Evolutionary conservation across 2,113 vertebrate genomes (phyloP).

Genomic region (Callorhinus ursinus): DNA sequence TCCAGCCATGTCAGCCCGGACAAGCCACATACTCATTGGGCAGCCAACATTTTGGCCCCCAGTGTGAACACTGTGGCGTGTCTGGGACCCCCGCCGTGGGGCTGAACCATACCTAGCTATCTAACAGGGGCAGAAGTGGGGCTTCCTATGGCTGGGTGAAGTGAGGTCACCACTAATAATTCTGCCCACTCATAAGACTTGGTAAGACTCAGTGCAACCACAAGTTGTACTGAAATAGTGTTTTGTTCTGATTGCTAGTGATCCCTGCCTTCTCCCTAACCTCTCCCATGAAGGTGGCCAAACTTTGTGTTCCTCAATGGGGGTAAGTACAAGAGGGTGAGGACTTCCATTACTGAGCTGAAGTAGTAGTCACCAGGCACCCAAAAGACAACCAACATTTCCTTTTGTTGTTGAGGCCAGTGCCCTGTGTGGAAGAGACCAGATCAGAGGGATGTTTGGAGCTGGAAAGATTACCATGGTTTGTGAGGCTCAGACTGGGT

Average conservation of each 20-base stretch:
- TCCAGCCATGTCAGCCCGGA: not conserved
- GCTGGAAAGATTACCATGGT: not conserved
- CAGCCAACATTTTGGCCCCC: not conserved
- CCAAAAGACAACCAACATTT: not conserved
- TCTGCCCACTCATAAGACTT: not conserved
- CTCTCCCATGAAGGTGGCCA: not conserved
- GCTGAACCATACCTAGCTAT: not conserved
- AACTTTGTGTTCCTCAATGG: not conserved
- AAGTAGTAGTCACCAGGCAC: not conserved
- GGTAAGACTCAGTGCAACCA: not conserved
- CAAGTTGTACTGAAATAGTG: not conserved
- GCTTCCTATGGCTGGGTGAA: not conserved
- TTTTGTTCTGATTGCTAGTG: not conserved
- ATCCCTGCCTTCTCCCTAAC: not conserved
- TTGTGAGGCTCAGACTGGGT: conserved; percentile 86
- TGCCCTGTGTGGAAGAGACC: not conserved
- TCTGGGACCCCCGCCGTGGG: not conserved
- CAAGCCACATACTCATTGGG: no score
- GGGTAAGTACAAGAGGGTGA: not conserved
- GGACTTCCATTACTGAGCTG: not conserved
- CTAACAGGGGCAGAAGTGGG: not conserved
- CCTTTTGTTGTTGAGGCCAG: not conserved
- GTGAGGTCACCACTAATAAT: not conserved
- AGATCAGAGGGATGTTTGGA: not conserved
- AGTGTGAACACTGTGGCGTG: not conserved